Evolutionary conservation across 2,797 vertebrate species (phyloP).

Genomic region (Lepilemur ruficaudatus): DNA sequence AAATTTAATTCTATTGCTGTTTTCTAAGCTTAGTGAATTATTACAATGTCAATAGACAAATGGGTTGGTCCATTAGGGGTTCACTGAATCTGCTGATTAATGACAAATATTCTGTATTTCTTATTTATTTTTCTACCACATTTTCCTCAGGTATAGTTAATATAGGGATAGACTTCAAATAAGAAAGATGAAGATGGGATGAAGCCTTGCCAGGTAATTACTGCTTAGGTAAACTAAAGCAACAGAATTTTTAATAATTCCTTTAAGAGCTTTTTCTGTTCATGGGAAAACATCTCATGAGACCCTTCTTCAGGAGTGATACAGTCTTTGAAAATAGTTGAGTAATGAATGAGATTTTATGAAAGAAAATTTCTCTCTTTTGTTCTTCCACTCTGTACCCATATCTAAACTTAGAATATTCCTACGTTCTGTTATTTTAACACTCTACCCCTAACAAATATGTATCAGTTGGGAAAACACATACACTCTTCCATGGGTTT

Average conservation of each 20-base stretch:
- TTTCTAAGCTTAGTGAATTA: not conserved
- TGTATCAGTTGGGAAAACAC: not conserved
- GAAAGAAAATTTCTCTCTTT: not conserved
- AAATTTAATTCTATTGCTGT: not conserved
- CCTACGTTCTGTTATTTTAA: not conserved
- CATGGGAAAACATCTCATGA: not conserved
- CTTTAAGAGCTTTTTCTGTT: not conserved
- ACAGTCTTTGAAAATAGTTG: not conserved
- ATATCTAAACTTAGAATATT: not conserved
- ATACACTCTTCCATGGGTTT: not conserved
- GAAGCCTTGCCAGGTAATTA: not conserved
- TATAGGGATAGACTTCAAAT: not conserved
- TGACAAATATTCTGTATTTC: not conserved
- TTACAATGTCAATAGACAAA: not conserved
- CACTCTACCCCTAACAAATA: not conserved
- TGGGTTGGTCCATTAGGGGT: not conserved
- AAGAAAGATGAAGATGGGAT: not conserved
- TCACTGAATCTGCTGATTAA: not conserved
- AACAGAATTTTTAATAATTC: not conserved
- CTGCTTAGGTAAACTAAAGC: not conserved
- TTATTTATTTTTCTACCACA: not conserved
- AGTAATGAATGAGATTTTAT: not conserved
- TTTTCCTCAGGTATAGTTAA: not conserved
- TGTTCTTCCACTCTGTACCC: not conserved
- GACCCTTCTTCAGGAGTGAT: not conserved